phyloP scores from a whole-genome alignment of 1,140 invertebrate genomes.

The Temnothorax curvispinosus region DNA sequence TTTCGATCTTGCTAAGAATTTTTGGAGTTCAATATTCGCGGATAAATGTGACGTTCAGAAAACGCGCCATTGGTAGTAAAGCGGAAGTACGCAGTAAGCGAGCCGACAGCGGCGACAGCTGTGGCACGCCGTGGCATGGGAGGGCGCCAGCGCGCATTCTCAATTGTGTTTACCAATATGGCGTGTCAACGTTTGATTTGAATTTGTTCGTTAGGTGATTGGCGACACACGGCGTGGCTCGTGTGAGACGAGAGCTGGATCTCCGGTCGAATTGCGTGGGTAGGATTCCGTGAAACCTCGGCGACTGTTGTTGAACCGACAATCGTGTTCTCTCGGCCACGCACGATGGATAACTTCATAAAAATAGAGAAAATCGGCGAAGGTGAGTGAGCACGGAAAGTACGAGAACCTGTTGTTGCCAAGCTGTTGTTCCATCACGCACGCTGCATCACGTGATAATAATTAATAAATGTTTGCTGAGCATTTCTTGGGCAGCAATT shows the following conservation, averaged over 20 bases:
- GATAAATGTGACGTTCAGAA: no score
- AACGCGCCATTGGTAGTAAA: neutral
- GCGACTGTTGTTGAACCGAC: neutral
- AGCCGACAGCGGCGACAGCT: no score
- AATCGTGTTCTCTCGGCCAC: neutral
- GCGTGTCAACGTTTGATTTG: slow-evolving; percentile 80
- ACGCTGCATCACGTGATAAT: neutral
- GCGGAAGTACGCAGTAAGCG: neutral
- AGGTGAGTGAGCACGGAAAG: slow-evolving; percentile 86
- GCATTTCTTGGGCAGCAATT: neutral
- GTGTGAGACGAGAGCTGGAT: neutral
- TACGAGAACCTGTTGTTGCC: neutral
- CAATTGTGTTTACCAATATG: slow-evolving; percentile 76
- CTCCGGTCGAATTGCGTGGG: neutral
- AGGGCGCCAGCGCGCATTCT: neutral
- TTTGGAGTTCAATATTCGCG: neutral
- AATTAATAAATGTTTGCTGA: neutral
- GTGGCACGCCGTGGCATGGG: neutral
- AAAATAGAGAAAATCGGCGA: slow-evolving; percentile 99
- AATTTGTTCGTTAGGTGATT: slow-evolving; percentile 78
- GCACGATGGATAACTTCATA: slow-evolving; percentile 94
- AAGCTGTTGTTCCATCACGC: neutral
- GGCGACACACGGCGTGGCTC: slow-evolving; percentile 19
- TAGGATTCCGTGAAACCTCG: neutral
- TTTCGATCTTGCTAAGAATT: neutral